Conservation (phyloP, 2,113 vertebrate species). For the Jaculus jaculus region DNA sequence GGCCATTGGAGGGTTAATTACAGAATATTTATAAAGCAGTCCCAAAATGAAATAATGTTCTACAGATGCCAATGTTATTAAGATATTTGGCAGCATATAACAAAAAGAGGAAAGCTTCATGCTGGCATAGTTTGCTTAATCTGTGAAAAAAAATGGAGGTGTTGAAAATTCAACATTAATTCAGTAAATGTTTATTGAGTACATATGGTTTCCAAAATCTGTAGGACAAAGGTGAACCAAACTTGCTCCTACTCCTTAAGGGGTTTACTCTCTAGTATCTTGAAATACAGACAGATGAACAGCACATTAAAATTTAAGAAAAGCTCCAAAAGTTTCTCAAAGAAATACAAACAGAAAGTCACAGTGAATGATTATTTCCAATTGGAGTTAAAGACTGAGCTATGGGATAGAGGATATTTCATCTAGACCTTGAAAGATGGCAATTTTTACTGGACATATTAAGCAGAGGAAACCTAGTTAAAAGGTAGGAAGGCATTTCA, state of each 20-base stretch:
- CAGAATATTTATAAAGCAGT: conserved; percentile 54
- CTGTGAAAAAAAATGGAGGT: conserved; percentile 29
- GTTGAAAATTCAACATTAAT: conserved; percentile 39
- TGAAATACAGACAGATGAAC: not conserved
- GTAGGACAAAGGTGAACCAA: not conserved
- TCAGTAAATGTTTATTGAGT: conserved; percentile 21
- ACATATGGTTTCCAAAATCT: conserved; percentile 24
- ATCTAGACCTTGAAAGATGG: not conserved
- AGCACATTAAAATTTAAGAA: not conserved
- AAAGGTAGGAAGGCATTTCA: conserved; percentile 3
- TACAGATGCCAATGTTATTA: conserved; percentile 63
- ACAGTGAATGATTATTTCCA: not conserved
- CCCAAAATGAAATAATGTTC: conserved; percentile 47
- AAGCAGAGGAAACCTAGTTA: conserved; percentile 1
- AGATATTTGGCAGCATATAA: conserved; percentile 44
- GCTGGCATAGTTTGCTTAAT: conserved; percentile 52
- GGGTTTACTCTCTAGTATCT: not conserved
- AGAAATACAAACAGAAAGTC: not conserved
- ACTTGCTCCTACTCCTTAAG: not conserved
- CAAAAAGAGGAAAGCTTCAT: conserved; percentile 47
- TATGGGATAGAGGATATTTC: not conserved
- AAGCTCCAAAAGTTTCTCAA: not conserved
- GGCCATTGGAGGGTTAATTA: conserved; percentile 33
- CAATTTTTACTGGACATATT: not conserved
- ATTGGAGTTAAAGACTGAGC: not conserved